Evolutionary conservation across 2,888 invertebrate species (phyloP).

Genomic region (Pseudanteris insignis): DNA sequence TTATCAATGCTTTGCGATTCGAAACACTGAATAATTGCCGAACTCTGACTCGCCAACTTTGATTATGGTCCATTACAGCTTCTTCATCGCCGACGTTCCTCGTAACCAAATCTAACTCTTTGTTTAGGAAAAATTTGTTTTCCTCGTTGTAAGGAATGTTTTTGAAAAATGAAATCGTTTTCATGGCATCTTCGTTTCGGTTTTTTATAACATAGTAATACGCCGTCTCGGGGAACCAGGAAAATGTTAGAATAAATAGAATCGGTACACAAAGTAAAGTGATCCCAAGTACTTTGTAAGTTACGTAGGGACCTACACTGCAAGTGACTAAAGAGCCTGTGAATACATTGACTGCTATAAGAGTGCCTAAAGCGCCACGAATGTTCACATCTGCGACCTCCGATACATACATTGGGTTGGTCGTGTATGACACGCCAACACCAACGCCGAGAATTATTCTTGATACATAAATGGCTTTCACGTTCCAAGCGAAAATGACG

Average conservation of each 20-base stretch:
- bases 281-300: conserved; percentile 49
- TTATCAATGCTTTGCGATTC: conserved; percentile 55
- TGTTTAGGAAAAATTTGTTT: conserved; percentile 16
- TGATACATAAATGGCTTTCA: conserved; percentile 54
- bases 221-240: conserved; percentile 63
- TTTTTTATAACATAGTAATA: conserved; percentile 57
- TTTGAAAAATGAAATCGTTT: conserved; percentile 56
- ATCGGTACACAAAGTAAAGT: conserved; percentile 53
- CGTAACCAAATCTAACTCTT: conserved; percentile 49
- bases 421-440: conserved; percentile 62
- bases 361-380: conserved; percentile 60
- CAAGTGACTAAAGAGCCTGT: conserved; percentile 61
- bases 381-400: conserved; percentile 62
- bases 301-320: conserved; percentile 58
- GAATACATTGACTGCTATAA: conserved; percentile 63
- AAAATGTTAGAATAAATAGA: conserved; percentile 55
- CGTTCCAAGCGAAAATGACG: conserved; percentile 54
- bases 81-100: conserved; percentile 48
- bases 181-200: conserved; percentile 51
- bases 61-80: conserved; percentile 31
- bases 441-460: conserved; percentile 60
- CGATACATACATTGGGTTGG: conserved; percentile 63
- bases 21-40: conserved; percentile 49
- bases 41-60: conserved; percentile 46
- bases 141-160: conserved; percentile 46